Evolutionary conservation across 1,140 invertebrate species (phyloP), one percentile per base, ranked within the genome.

Genomic region (Tribolium castaneum): DNA sequence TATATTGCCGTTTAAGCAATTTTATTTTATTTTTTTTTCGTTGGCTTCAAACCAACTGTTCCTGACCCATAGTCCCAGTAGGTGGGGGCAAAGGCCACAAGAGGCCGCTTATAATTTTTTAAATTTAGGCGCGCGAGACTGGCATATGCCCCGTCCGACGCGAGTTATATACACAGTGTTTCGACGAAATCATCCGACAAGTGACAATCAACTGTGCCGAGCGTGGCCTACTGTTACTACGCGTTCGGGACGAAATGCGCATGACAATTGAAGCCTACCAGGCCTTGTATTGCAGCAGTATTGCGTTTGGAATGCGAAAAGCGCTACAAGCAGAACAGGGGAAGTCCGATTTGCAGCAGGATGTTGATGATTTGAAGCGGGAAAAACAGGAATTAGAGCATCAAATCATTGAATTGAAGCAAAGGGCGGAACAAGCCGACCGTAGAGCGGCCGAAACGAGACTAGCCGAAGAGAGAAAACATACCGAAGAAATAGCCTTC

Each of bases 151-250:
- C 97, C 0, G 94, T 99, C 56, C 90, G 98, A 54, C 89, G 97
- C 59, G 94, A 98, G 86, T 91, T 99, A 0, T 99, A 99, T 85
- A 96, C 96, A 1, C 97, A 99, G 87, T 98, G 97, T 86, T 99
- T 99, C 87, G 96, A 98, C 89, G 96, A 98, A 88, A 88, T 98
- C 34, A 98, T 98, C 83, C 89, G 96, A 19, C 94, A 99, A 91
- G 96, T 99, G 7, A 99, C 98, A 2, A 96, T 99, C 9, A 99
- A 98, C 87, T 99, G 98, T 86, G 95, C 95, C 0, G 98, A 99
- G 89, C 90, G 98, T 80, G 98, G 98, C n/a, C 88, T 99, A 5
- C 87, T 99, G 1, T 88, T 99, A 9, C 87, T 99, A 16, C 90
- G 98, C 82, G 94, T 99, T 0, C 89, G 98, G 16, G 97, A 99